phyloP scores from a whole-genome alignment of 2,113 vertebrate genomes.

The Empidonax traillii region DNA sequence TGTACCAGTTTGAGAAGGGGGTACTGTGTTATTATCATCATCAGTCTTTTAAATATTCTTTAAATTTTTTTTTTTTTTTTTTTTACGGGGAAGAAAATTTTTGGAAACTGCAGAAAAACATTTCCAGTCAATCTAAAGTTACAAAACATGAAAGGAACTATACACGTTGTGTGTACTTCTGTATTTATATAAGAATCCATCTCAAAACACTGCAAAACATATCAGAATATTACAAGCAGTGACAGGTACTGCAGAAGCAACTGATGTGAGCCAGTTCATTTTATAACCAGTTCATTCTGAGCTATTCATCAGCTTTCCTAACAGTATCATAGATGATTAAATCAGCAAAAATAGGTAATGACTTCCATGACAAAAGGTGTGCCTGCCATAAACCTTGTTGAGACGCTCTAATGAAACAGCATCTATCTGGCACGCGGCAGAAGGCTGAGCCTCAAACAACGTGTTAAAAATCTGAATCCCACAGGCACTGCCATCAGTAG shows the following conservation, averaged over 20 bases:
- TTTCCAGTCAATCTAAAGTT: neutral
- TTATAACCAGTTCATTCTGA: neutral
- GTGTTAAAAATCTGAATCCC: neutral
- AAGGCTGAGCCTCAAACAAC: neutral
- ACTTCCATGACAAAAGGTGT: neutral
- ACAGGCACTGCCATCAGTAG: neutral
- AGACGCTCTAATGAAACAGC: neutral
- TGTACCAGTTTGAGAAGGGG: neutral
- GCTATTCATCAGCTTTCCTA: neutral
- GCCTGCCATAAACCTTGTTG: neutral
- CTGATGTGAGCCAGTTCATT: neutral
- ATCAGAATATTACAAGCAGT: neutral
- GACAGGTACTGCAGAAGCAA: neutral
- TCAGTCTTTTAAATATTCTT: neutral
- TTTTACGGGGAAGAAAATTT: neutral
- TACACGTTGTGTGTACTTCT: rapidly evolving
- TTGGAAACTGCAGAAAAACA: neutral
- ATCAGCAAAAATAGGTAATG: neutral
- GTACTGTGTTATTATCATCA: neutral
- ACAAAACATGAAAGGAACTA: neutral
- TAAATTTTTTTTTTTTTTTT: neutral
- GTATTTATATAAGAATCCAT: rapidly evolving
- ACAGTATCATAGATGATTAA: neutral
- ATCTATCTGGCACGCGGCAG: neutral
- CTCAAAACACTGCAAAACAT: neutral